Percentiles rank a stretch among this genome's conserved stretches.
Conservation (phyloP, 1,140 invertebrate species). For the Penaeus vannamei region DNA sequence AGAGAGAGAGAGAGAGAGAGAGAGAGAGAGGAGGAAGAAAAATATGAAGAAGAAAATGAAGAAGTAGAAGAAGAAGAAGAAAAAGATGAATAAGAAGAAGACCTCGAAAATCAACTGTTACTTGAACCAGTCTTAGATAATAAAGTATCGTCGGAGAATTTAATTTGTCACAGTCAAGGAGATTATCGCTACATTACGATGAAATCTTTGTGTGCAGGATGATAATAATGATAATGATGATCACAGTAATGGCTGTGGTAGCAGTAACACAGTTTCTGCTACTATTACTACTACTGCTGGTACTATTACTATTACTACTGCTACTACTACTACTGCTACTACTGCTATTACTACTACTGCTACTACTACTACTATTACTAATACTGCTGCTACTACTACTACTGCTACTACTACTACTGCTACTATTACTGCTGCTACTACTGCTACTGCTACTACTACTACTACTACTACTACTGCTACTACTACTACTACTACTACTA, state of each 20-base stretch:
- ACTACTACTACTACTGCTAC: constrained; percentile 31
- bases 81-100: too few relatives aligned
- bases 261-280: background rate
- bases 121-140: too few relatives aligned
- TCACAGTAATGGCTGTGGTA: background rate
- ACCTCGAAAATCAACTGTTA: too few relatives aligned
- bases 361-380: constrained; percentile 40
- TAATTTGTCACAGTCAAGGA: too few relatives aligned
- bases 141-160: too few relatives aligned
- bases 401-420: constrained; percentile 27
- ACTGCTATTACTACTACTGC: constrained; percentile 11
- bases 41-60: too few relatives aligned
- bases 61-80: too few relatives aligned
- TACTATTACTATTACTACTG: constrained; percentile 22
- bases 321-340: constrained; percentile 37
- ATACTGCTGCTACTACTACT: constrained; percentile 39
- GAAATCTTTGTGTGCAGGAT: background rate
- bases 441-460: constrained; percentile 42
- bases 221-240: too few relatives aligned
- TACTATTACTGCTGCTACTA: constrained; percentile 36
- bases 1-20: too few relatives aligned
- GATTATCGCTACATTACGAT: too few relatives aligned
- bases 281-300: constrained; percentile 18
- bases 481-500: constrained; percentile 39
- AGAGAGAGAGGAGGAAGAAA: too few relatives aligned